Percentiles rank a stretch among this genome's conserved stretches.
phyloP scores from a whole-genome alignment of 2,113 vertebrate genomes.

The Grallaria varia region DNA sequence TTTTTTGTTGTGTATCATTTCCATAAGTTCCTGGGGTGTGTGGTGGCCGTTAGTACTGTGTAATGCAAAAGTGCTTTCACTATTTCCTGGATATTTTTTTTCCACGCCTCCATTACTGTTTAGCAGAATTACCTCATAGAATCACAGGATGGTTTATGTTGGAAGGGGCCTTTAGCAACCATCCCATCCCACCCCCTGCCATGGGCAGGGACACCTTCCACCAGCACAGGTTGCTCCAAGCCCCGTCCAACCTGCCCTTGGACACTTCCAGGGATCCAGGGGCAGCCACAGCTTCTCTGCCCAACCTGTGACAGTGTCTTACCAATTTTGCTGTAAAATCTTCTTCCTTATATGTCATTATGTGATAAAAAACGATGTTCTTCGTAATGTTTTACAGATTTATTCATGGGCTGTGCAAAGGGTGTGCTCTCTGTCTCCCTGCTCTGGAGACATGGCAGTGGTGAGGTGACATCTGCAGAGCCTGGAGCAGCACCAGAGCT shows the following conservation, averaged over 20 bases:
- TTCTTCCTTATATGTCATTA: not conserved
- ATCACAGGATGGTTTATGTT: not conserved
- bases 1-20: not conserved
- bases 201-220: not conserved
- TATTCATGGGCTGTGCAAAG: not conserved
- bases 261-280: not conserved
- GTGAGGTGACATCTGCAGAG: not conserved
- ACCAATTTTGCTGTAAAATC: too few species aligned
- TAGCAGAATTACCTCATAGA: not conserved
- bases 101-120: fast-evolving
- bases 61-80: not conserved
- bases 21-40: not conserved
- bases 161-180: not conserved
- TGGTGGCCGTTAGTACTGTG: not conserved
- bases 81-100: not conserved
- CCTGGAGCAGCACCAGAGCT: not conserved
- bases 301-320: not conserved
- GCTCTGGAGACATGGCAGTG: not conserved
- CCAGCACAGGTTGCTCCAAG: fast-evolving
- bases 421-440: not conserved
- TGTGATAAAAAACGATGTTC: fast-evolving
- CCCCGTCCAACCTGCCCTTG: fast-evolving
- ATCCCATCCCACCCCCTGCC: fast-evolving
- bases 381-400: not conserved
- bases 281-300: not conserved